Evolutionary conservation across 2,797 vertebrate genomes (phyloP), one percentile per base, ranked within the genome.

Genomic region (Accipiter badius): DNA sequence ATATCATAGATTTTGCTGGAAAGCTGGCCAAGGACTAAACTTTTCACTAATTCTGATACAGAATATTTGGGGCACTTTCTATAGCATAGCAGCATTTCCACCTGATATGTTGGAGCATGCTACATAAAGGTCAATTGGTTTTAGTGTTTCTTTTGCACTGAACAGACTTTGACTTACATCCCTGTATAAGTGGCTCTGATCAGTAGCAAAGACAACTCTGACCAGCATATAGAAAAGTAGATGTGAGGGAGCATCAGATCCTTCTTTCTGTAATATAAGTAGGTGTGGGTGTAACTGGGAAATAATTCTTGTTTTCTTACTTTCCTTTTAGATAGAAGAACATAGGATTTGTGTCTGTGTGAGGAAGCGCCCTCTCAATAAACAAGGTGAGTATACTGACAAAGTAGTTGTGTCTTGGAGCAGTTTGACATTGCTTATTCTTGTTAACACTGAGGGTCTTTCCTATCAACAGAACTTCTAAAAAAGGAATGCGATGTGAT

Each of bases 401-500:
- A 40, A 40, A 78, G 47, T 20, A 82, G 29, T 20, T 74, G 22
- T 82, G 35, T 65, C 29, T 47, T 44, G 54, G 31, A 26, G 25
- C 40, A 18, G 40, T 81, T 47, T 63, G 44, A 57, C 18, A 15
- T 90, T 39, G 15, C 35, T 52, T 18, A 42, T 62, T 96, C 55
- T 87, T 49, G 13, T 58, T 89, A 59, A 74, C 62, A 73, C 10
- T 4, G 69, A 73, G 33, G 44, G n/a, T 71, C 42, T 88, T 59
- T 62, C 95, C 33, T 70, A 72, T 62, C 82, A 87, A 93, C 97
- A 99, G 99, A 99, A 97, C n/a, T 98, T 29, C 94, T 82, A 39
- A 99, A 97, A 96, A 99, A 99, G 96, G 99, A 99, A 97, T 99
- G 99, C 33, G 99, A 99, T 89, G 99, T 99, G 83, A 98, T 99